These are phyloP conservation scores for Alces alces DNA, from an alignment of 2,113 vertebrate species.

Conservation along the genomic window DNA sequence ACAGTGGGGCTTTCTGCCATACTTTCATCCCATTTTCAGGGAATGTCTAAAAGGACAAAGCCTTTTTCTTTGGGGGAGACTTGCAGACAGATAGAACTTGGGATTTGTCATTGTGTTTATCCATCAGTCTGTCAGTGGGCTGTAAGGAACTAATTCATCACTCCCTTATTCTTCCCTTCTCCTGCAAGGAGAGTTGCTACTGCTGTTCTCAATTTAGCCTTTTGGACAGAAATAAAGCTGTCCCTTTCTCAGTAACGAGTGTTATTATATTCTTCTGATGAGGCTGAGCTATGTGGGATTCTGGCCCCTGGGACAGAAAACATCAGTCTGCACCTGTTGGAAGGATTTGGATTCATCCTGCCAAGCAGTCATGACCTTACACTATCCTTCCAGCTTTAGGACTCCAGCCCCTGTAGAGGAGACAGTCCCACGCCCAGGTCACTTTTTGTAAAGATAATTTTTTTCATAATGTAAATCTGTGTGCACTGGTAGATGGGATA, in stretches of 20 bases:
- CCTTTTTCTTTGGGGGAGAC: background rate
- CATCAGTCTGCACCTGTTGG: background rate
- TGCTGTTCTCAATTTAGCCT: background rate
- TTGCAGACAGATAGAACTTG: background rate
- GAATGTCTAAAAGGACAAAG: background rate
- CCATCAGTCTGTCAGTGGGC: background rate
- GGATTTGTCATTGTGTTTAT: background rate
- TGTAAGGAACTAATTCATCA: background rate
- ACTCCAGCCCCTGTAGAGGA: background rate
- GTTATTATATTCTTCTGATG: background rate
- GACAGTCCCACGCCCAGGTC: background rate
- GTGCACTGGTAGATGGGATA: too few relatives aligned
- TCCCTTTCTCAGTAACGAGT: background rate
- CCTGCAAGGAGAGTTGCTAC: background rate
- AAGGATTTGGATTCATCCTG: background rate
- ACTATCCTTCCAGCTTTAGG: background rate
- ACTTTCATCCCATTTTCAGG: background rate
- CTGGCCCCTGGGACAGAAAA: background rate
- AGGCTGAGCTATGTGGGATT: background rate
- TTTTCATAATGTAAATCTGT: background rate
- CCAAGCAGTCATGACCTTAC: background rate
- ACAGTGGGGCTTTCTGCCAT: background rate
- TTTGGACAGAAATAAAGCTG: conserved; percentile 23
- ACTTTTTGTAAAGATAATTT: background rate
- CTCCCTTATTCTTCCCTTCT: background rate